Evolutionary conservation across 2,888 invertebrate genomes (phyloP), one percentile per base, ranked within the genome.

Genomic region (Coronaproctus castanopsis): DNA sequence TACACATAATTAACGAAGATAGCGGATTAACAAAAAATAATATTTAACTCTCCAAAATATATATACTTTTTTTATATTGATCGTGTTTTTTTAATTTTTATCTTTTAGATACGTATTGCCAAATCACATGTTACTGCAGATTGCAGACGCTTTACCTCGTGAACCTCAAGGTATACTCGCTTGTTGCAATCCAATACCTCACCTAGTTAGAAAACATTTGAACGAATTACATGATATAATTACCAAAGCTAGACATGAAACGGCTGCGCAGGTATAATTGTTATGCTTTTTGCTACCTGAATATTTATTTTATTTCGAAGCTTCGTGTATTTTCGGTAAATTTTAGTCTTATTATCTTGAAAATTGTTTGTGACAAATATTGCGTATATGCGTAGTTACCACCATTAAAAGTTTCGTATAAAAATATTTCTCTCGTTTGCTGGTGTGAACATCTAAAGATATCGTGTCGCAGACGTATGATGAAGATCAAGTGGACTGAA

Each of bases 161-260:
- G 95, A 95, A 74, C 80, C 88, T 77, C 89, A 92, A 69, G 96
- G 96, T 1, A 83, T 98, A 62, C 72, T 88, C 62, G 91, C 93
- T 0, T 88, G 91, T 68, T 97, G 97, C 70, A 86, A 85, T 70
- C 96, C 95, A 0, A 83, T 92, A 66, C 96, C 97, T 8, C 87
- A 91, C 0, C 71, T 82, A 24, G 79, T 84, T 1, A 72, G 79
- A 36, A 77, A 79, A 65, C 73, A 78, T 68, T 69, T 80, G 21
- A 70, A 80, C 57, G 73, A 75, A 55, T 66, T 83, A 19, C 82
- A 82, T 71, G 76, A 79, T 64, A 80, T 88, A 56, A 74, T 89
- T 57, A 69, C 82, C 52, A 77, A 78, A 66, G 87, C 86, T 0
- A 76, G 83, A 59, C 81, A 83, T 50, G 80, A 83, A 65, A 78